Percentiles rank a stretch among this genome's conserved stretches.
These are phyloP conservation scores for Hippolais icterina DNA, from an alignment of 2,113 vertebrate species.

Conservation along the genomic window DNA sequence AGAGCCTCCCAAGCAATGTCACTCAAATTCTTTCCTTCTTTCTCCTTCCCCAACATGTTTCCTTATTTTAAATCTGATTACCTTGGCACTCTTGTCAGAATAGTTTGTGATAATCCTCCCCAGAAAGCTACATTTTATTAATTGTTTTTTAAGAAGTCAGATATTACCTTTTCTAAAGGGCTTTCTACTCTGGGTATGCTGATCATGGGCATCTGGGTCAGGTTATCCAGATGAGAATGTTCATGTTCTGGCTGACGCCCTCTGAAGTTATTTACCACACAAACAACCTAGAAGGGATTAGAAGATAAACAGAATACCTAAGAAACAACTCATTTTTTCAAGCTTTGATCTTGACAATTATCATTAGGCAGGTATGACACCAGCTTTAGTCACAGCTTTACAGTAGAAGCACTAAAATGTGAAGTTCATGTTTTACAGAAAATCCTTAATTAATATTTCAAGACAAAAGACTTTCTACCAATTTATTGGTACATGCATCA, in stretches of 20 bases:
- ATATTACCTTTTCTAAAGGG: conserved; percentile 93
- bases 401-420: not conserved
- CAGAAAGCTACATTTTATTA: not conserved
- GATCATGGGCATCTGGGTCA: conserved; percentile 78
- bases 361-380: conserved; percentile 1
- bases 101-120: not conserved
- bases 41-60: not conserved
- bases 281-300: conserved; percentile 85
- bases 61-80: not conserved
- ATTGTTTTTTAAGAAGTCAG: conserved; percentile 16
- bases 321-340: not conserved
- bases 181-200: conserved; percentile 89
- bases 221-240: conserved; percentile 75
- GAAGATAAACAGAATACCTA: conserved; percentile 39
- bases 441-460: conserved; percentile 11
- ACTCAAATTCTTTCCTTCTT: not conserved
- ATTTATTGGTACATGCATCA: not conserved
- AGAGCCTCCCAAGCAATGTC: not conserved
- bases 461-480: not conserved
- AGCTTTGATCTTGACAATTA: conserved; percentile 8
- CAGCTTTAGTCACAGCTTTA: conserved; percentile 1
- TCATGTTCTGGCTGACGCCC: conserved; percentile 87
- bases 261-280: conserved; percentile 97
- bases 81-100: not conserved
- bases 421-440: conserved; percentile 18